These are phyloP conservation scores for Macrochelys suwanniensis DNA, from an alignment of 2,797 vertebrate species.

Conservation along the genomic window DNA sequence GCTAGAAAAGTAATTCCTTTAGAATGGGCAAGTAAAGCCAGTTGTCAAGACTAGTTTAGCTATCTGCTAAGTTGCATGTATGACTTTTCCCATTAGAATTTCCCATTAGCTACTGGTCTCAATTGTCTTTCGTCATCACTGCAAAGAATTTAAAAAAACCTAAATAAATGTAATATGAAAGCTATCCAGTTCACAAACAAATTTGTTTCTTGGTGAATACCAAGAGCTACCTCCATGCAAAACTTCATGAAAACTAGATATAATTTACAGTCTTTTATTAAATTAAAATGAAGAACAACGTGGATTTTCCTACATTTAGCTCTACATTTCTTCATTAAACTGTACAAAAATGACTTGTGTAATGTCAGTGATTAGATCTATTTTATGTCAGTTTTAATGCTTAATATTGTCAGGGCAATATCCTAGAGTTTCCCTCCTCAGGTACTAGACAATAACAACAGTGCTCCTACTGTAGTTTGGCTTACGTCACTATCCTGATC, in stretches of 20 bases:
- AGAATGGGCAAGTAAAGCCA: background rate
- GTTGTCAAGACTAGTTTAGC: background rate
- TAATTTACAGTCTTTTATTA: background rate
- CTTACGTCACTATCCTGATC: too few relatives aligned
- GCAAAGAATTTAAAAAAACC: background rate
- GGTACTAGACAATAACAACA: background rate
- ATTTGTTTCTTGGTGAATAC: background rate
- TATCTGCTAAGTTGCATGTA: background rate
- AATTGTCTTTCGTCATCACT: background rate
- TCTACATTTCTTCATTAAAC: background rate
- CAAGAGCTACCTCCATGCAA: background rate
- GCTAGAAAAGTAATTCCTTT: background rate
- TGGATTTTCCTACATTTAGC: background rate
- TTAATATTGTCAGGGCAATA: background rate
- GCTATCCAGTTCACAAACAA: background rate
- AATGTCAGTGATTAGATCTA: background rate
- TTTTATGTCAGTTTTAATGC: background rate
- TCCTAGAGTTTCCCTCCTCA: background rate
- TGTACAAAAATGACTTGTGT: rapidly evolving
- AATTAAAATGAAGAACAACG: background rate
- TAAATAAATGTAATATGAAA: background rate
- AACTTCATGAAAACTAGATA: background rate
- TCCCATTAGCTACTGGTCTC: background rate
- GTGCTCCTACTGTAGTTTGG: background rate
- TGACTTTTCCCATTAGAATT: background rate